phyloP scores from a whole-genome alignment of 2,113 vertebrate genomes.

The Rissa tridactyla region DNA sequence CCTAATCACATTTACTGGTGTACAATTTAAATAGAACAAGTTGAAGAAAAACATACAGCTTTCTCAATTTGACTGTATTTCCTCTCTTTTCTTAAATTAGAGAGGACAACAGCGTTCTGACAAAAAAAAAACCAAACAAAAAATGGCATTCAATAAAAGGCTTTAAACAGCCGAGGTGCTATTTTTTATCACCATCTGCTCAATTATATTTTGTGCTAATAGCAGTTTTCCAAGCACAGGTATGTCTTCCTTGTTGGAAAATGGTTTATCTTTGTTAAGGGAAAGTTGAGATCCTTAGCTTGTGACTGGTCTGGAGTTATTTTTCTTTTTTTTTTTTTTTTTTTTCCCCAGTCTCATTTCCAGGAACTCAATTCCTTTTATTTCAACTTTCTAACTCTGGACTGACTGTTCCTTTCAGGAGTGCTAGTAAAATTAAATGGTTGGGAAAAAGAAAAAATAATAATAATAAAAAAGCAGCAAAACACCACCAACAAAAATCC shows the following conservation, averaged over 20 bases:
- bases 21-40: background rate
- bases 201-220: background rate
- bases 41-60: background rate
- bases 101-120: background rate
- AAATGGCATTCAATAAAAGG: background rate
- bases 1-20: background rate
- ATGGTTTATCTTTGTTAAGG: background rate
- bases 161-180: background rate
- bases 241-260: background rate
- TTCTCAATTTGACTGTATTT: background rate
- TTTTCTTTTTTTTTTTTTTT: background rate
- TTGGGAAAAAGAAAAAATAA: background rate
- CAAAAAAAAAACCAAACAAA: too few relatives aligned
- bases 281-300: background rate
- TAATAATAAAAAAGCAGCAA: background rate
- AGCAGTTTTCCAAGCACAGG: background rate
- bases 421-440: background rate
- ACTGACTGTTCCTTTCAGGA: background rate
- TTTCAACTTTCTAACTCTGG: slow-evolving; percentile 11
- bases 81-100: background rate
- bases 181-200: background rate
- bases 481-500: background rate
- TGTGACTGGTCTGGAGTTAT: background rate
- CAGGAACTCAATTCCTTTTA: background rate
- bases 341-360: background rate